phyloP scores from a whole-genome alignment of 2,888 invertebrate genomes.

The Drosophila affinis region DNA sequence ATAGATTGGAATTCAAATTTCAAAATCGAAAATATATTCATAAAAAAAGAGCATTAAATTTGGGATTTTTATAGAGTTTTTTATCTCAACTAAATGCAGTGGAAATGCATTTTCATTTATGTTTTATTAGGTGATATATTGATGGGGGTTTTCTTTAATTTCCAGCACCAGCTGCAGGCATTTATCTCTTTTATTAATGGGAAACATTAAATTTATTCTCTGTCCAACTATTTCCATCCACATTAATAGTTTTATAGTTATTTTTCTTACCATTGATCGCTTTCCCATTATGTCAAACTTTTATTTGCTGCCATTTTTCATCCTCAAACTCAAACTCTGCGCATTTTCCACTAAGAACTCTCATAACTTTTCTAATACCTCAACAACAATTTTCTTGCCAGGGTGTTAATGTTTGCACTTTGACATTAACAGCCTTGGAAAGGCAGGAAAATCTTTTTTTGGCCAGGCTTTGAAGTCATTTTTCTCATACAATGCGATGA shows the following conservation, averaged over 20 bases:
- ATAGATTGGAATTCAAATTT: neutral
- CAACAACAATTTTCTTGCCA: neutral
- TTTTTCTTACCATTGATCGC: too few species aligned
- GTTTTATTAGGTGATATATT: neutral
- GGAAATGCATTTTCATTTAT: neutral
- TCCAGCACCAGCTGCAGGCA: too few species aligned
- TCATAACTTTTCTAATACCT: slow-evolving; percentile 15
- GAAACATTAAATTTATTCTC: too few species aligned
- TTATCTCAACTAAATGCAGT: slow-evolving; percentile 1
- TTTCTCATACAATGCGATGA: slow-evolving; percentile 27
- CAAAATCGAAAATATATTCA: neutral
- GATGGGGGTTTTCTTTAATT: too few species aligned
- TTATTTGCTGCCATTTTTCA: neutral
- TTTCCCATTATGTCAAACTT: neutral
- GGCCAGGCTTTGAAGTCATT: slow-evolving; percentile 7
- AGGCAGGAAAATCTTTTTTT: slow-evolving; percentile 11
- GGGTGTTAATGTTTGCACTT: neutral
- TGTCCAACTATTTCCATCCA: too few species aligned
- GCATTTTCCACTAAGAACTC: neutral
- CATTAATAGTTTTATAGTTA: too few species aligned
- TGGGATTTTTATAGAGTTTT: neutral
- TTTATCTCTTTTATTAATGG: too few species aligned
- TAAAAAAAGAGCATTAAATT: neutral
- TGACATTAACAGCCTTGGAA: slow-evolving; percentile 6
- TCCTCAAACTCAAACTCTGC: neutral